Evolutionary conservation across 2,797 vertebrate genomes (phyloP), one percentile per base, ranked within the genome.

Genomic region (Sparus aurata): DNA sequence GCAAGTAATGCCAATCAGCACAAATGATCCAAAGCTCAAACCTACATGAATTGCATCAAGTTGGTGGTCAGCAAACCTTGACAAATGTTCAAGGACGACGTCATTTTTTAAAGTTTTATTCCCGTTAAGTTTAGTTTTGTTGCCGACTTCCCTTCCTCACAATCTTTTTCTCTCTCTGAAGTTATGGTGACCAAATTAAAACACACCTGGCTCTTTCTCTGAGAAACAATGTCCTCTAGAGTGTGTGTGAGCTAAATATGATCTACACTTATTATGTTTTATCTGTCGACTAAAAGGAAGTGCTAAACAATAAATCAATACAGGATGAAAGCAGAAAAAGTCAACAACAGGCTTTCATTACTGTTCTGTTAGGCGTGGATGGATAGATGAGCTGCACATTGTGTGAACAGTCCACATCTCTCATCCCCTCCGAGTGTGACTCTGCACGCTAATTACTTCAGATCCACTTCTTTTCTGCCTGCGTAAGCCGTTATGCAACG

Each of bases 401-500:
- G 73, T 77, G 52, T 65, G 49, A 79, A 75, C 25, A 25, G 49
- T 69, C 54, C 11, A 5, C 73, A 55, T 70, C 63, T 60, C 76
- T 58, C 22, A 7, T 54, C 46, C 73, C 77, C 54, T 74, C 49
- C 16, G 45, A 20, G 59, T 55, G 68, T 7, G 27, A 69, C 82
- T 74, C 87, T 83, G 73, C 69, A 64, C 46, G 54, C 73, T 81
- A 82, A 77, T 87, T 60, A 78, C 86, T 84, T 82, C 80, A 85
- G 60, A 83, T 69, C 63, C 79, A 78, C 80, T 72, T 85, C 77
- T 80, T 77, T 55, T 74, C 69, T 25, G 82, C 72, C 82, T 77
- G 84, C 41, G 17, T 81, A 69, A 78, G 71, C 30, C 57, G 64
- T 93, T 93, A 93, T 85, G 87, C 67, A 94, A 94, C 52, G 17